A percentile compares a stretch with the other conserved stretches of the same genome.
These are phyloP conservation scores for Sesia apiformis DNA, from an alignment of 2,888 invertebrate species.

Conservation along the genomic window DNA sequence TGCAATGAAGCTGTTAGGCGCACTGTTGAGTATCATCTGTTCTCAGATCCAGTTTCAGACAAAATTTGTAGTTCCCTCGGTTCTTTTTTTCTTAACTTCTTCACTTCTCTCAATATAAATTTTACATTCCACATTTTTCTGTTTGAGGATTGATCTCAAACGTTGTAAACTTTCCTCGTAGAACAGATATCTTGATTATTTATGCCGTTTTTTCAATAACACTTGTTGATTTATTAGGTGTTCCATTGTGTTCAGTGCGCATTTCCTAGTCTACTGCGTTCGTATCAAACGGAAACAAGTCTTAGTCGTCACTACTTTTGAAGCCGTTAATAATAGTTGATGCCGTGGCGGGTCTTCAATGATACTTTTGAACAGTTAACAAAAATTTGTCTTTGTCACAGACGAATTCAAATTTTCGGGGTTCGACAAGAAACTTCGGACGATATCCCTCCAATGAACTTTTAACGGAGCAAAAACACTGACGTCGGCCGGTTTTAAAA, in stretches of 20 bases:
- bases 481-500: conserved; percentile 12
- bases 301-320: conserved; percentile 9
- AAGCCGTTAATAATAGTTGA: conserved; percentile 9
- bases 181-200: background rate
- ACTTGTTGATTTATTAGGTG: background rate
- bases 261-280: conserved; percentile 10
- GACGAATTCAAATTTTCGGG: conserved; percentile 14
- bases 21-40: too few relatives aligned
- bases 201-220: background rate
- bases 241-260: conserved; percentile 5
- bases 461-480: conserved; percentile 16
- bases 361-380: conserved; percentile 6
- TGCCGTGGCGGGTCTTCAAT: conserved; percentile 4
- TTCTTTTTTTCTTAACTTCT: background rate
- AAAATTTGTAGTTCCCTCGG: too few relatives aligned
- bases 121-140: background rate
- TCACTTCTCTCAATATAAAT: background rate
- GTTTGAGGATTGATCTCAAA: background rate
- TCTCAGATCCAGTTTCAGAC: too few relatives aligned
- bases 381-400: conserved; percentile 18
- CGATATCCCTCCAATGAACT: conserved; percentile 10
- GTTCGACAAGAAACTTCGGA: conserved; percentile 6
- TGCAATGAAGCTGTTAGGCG: too few relatives aligned
- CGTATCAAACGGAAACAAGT: conserved; percentile 10
- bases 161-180: background rate